Evolutionary conservation across 2,888 invertebrate genomes (phyloP), one percentile per base, ranked within the genome.

Genomic region (Drosophila maculinotata): DNA sequence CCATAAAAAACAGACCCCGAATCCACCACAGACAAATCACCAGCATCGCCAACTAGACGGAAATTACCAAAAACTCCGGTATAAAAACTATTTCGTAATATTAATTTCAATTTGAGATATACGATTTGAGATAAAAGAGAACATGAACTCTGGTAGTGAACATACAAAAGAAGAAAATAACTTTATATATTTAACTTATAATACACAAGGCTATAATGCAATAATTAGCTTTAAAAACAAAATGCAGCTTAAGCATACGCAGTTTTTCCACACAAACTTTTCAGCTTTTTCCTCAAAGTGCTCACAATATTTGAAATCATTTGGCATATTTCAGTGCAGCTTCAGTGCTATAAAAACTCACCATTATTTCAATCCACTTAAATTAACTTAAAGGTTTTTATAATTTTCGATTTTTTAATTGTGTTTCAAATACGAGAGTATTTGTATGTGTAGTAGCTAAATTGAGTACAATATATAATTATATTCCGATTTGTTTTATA

Each of bases 1-100:
- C 42, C 59, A 58, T 49, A 58, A 66, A 59, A 93, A 93, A 88
- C 95, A 97, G 97, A 97, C 93, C 94, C 95, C 86, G 97, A 97
- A 88, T 88, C 81, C 92, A 89, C 86, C 60, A 93, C 94, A 91
- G 96, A 96, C 92, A 97, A 97, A 94, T 94, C 96, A 89, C 97
- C 96, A 90, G 95, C 96, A 83, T 97, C 97, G 90, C 97, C 97
- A 90, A 96, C 97, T 83, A 94, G 97, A 94, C 95, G 97, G 94
- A 97, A 97, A 95, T 94, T 98, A 93, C 97, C 97, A 92, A 97
- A 97, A 95, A 97, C 97, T 93, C 97, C 97, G 95, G 97, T 97
- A 97, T 96, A 97, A 96, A 96, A 95, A 93, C 69, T 76, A 74
- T 84, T 87, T 84, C 65, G 82, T 84, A 81, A 64, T 80, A 66